phyloP scores from a whole-genome alignment of 2,888 invertebrate genomes.

The Drosophila subquinaria region DNA sequence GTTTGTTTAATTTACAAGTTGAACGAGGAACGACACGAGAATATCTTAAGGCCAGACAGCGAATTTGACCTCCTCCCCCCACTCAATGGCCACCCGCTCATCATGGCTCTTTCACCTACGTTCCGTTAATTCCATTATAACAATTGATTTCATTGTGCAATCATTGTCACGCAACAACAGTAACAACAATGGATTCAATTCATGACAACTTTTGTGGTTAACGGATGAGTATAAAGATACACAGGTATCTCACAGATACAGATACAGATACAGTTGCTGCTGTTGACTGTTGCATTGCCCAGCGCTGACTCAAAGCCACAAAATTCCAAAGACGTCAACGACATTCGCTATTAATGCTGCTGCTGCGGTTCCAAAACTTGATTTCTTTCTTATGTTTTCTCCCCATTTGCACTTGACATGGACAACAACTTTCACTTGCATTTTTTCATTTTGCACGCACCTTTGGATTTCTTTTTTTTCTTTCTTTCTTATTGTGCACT shows the following conservation, averaged over 20 bases:
- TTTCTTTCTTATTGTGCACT: constrained; percentile 26
- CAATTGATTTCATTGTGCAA: constrained; percentile 80
- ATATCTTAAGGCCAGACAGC: constrained; percentile 39
- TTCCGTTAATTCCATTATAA: constrained; percentile 78
- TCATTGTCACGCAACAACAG: constrained; percentile 71
- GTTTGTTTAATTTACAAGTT: constrained; percentile 23
- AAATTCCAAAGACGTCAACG: constrained; percentile 40
- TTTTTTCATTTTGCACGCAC: constrained; percentile 38
- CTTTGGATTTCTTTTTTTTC: constrained; percentile 46
- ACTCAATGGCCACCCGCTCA: constrained; percentile 30
- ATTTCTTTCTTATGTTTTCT: constrained; percentile 26
- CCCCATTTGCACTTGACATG: constrained; percentile 43
- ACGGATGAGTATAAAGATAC: constrained; percentile 51
- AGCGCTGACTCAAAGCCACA: constrained; percentile 55
- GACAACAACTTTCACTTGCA: constrained; percentile 60
- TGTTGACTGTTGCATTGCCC: constrained; percentile 46
- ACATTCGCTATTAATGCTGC: constrained; percentile 27
- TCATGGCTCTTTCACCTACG: constrained; percentile 57
- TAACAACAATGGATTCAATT: constrained; percentile 55
- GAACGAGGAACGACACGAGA: constrained; percentile 7
- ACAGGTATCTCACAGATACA: constrained; percentile 57
- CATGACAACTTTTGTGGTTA: constrained; percentile 54
- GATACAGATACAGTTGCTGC: constrained; percentile 19
- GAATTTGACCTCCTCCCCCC: constrained; percentile 26
- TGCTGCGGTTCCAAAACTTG: constrained; percentile 33